Evolutionary conservation across 2,113 vertebrate species (phyloP).

Genomic region (Cranoglanis bouderius): DNA sequence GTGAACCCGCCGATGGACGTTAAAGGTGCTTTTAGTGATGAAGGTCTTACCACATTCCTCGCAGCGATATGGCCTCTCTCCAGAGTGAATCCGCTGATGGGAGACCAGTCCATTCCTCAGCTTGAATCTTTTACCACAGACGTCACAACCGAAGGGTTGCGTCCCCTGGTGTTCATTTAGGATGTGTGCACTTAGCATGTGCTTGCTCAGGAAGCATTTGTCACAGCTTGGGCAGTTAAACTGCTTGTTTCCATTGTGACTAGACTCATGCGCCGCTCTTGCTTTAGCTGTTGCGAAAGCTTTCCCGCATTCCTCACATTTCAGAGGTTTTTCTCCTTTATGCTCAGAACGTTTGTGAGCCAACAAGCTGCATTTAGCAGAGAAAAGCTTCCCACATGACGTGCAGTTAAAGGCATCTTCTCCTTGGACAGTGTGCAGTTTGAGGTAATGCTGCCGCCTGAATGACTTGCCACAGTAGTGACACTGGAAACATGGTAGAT

Average conservation of each 20-base stretch:
- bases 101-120: conserved; percentile 49
- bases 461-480: conserved; percentile 2
- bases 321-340: neutral
- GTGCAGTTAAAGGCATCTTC: neutral
- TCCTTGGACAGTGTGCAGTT: neutral
- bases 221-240: conserved; percentile 22
- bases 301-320: neutral
- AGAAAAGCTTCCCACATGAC: conserved; percentile 9
- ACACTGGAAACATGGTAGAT: neutral
- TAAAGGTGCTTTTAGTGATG: conserved; percentile 44
- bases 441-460: neutral
- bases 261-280: neutral
- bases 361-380: neutral
- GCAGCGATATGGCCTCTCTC: conserved; percentile 56
- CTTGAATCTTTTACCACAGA: conserved; percentile 57
- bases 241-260: no score
- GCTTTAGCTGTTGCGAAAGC: neutral
- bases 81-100: conserved; percentile 60
- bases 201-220: neutral
- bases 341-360: neutral
- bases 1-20: conserved; percentile 58
- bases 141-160: conserved; percentile 51
- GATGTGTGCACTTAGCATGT: neutral
- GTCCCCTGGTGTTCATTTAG: neutral
- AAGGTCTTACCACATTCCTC: conserved; percentile 55